Evolutionary conservation across 2,888 invertebrate species (phyloP), one percentile per base, ranked within the genome.

Genomic region (Aleiodes alternator): DNA sequence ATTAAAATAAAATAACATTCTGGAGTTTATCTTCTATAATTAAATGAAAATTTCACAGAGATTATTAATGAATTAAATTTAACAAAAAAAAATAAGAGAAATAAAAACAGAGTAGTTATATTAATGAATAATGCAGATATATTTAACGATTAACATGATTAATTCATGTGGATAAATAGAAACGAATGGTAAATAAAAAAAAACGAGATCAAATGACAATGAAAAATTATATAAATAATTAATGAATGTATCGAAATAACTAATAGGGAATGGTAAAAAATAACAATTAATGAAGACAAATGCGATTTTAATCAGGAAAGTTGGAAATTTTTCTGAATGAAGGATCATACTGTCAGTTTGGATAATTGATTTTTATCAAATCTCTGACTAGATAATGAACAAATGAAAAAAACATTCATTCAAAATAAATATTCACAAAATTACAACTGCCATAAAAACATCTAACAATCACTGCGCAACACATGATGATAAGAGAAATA

Each of bases 381-480:
- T 61, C 61, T 31, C 43, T 50, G 48, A 59, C 50, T 12, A 59
- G 43, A 43, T 61, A 64, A 61, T 51, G 72, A 56, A 61, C 70
- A 78, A 51, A 72, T 66, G 75, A 78, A 78, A n/a, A n/a, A 75
- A 76, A 72, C 74, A 34, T 34, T 43, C 2, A 9, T 43, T 43
- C 64, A 75, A 43, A 80, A 82, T 79, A 79, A 80, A 80, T 80
- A 80, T 75, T 68, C 53, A 43, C n/a, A 79, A 76, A 78, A 77
- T 80, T 76, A 77, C 78, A 78, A 80, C 61, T 61, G 61, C 61
- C 59, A 72, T 51, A 57, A 48, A 66, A 14, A 50, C 50, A 66
- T 57, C 59, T 34, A 71, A 71, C 23, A 4, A 55, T 16, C 31
- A 71, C 31, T 71, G 50, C 31, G 31, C 51, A 34, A 59, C 14